phyloP scores from a whole-genome alignment of 2,888 invertebrate species.

The Mesorhabditis spiculigera region DNA sequence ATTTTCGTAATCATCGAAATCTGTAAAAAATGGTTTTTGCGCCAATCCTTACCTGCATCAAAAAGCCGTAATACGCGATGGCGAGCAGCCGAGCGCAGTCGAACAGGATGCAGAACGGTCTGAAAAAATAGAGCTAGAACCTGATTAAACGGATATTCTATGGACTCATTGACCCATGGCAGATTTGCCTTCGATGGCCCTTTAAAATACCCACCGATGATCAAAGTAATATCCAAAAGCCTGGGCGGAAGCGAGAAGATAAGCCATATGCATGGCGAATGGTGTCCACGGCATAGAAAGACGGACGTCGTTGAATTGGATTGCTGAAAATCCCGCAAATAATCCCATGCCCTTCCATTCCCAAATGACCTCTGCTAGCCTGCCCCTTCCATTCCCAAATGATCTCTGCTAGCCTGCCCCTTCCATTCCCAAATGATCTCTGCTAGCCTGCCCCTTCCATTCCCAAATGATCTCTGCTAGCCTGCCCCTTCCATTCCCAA shows the following conservation, averaged over 20 bases:
- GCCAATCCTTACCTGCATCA: not conserved
- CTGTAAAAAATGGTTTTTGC: not conserved
- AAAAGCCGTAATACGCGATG: not conserved
- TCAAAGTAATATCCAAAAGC: slow-evolving; percentile 27
- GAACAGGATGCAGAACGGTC: not conserved
- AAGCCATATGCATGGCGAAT: slow-evolving; percentile 9
- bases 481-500: too few species aligned
- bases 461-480: too few species aligned
- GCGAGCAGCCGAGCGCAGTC: not conserved
- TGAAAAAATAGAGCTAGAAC: not conserved
- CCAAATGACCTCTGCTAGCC: too few species aligned
- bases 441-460: too few species aligned
- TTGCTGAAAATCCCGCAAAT: not conserved
- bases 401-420: too few species aligned
- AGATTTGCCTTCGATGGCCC: too few species aligned
- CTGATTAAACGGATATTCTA: not conserved
- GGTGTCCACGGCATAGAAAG: not conserved
- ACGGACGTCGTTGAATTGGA: slow-evolving; percentile 16
- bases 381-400: too few species aligned
- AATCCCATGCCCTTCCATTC: too few species aligned
- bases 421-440: too few species aligned
- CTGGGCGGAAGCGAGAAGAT: slow-evolving; percentile 17
- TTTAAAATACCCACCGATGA: slow-evolving; percentile 11
- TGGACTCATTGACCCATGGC: not conserved
- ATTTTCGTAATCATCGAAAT: not conserved